Base-by-base conservation (phyloP, 2,888 invertebrate species). In the Ochropacha duplaris region DNA sequence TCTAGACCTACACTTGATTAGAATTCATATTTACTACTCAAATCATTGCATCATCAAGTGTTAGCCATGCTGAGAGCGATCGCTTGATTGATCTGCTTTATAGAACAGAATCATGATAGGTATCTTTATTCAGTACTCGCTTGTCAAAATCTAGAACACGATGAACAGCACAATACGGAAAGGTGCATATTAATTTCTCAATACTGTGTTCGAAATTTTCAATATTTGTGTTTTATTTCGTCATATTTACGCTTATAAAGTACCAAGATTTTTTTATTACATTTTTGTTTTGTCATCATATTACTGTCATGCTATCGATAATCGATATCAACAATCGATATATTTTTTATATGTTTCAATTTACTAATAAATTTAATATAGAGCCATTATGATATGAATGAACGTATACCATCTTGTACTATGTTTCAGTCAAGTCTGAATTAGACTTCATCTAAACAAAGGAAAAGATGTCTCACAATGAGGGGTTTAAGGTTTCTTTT, bases 341-440 rank as follows among this genome's bases (percentile, higher is more conserved):
- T 22, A 4, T 36, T 39, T 22, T 54, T 57, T 54, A 44, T n/a
- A 50, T 50, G 16, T 39, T 26, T 39, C 22, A 57, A 14, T 44
- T 54, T 12, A 31, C 31, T 12, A 12, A 28, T 31, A 34, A 28
- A 50, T 50, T 62, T 16, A 39, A 6, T 9, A 34, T 31, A 31
- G 24, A 31, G 16, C 22, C 52, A n/a, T 19, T 31, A 61, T 76
- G 77, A 77, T 77, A 77, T 77, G 76, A 74, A 60, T 58, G 49
- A 64, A 62, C 77, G 76, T 76, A 74, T 77, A 77, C 68, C 55
- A 64, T 67, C 61, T 76, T 76, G 74, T 77, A 74, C 74, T 74
- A 62, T 64, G 19, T 61, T 60, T 75, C 72, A 76, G 76, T 74
- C 71, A 54, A 62, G 51, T 52, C 31, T 31, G 22, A 12, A 26